These are phyloP conservation scores for Cichladusa arquata DNA, from an alignment of 2,113 vertebrate genomes.

Conservation along the genomic window DNA sequence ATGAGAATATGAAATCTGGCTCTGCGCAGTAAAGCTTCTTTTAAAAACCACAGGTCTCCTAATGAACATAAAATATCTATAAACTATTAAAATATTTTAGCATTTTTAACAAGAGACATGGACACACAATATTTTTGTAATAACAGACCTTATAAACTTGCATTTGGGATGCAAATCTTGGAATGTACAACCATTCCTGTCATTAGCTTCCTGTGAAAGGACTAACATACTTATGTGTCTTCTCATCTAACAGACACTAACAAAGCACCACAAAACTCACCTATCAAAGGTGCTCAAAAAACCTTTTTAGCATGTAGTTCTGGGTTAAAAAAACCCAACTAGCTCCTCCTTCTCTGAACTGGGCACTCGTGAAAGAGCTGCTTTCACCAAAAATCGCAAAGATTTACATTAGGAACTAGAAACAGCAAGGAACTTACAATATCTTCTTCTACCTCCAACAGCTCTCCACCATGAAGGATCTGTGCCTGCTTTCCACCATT, in stretches of 20 bases:
- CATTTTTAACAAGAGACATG: background rate
- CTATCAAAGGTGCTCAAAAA: background rate
- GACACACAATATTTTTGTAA: rapidly evolving
- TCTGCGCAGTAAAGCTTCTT: background rate
- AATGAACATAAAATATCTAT: background rate
- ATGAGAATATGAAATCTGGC: background rate
- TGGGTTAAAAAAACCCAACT: background rate
- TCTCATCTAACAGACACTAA: background rate
- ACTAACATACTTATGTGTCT: background rate
- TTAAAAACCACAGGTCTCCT: background rate
- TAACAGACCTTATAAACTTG: background rate
- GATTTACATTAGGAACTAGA: background rate
- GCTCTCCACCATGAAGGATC: background rate
- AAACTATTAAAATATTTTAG: background rate
- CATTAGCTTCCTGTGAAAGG: background rate
- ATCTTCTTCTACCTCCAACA: background rate
- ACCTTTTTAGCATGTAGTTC: background rate
- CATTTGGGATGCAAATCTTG: background rate
- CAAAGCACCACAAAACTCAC: background rate
- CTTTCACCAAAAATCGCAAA: background rate
- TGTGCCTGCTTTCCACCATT: background rate
- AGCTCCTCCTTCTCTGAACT: background rate
- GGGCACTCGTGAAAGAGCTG: background rate
- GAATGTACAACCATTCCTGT: background rate
- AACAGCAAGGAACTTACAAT: background rate